Evolutionary conservation across 2,888 invertebrate genomes (phyloP).

Genomic region (Anoplius nigerrimus): DNA sequence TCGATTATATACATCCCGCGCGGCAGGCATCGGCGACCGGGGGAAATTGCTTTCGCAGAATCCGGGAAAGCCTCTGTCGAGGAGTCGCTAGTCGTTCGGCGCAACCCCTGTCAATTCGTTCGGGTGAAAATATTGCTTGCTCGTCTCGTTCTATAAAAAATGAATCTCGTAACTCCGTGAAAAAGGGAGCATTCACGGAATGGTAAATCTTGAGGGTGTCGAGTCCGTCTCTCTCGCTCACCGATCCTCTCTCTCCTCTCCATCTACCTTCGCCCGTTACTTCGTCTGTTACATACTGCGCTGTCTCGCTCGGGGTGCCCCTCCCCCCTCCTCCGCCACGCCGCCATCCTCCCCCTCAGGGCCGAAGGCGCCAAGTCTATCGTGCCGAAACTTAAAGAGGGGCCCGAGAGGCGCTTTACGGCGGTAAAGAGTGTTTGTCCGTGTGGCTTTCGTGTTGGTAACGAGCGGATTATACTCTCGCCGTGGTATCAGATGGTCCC

Average conservation of each 20-base stretch:
- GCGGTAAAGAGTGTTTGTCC: constrained; percentile 53
- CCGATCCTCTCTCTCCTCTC: background rate
- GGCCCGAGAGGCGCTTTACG: constrained; percentile 48
- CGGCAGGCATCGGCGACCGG: too few species aligned
- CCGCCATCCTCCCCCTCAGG: constrained; percentile 14
- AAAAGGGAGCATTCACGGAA: constrained; percentile 31
- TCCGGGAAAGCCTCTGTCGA: too few species aligned
- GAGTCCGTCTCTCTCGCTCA: background rate
- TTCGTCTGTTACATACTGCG: background rate
- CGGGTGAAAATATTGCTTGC: constrained; percentile 8
- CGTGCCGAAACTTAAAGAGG: constrained; percentile 42
- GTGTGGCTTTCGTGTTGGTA: constrained; percentile 71
- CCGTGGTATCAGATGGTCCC: constrained; percentile 71
- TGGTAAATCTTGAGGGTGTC: constrained; percentile 35
- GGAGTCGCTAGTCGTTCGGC: too few species aligned
- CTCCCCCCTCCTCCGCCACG: constrained; percentile 22
- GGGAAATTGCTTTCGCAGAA: too few species aligned
- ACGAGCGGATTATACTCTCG: constrained; percentile 72
- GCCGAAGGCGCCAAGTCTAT: constrained; percentile 40
- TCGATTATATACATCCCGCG: too few species aligned
- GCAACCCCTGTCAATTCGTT: background rate
- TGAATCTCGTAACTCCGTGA: constrained; percentile 11
- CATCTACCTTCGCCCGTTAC: constrained; percentile 3
- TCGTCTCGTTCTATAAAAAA: constrained; percentile 11
- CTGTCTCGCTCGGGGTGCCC: background rate